phyloP scores from a whole-genome alignment of 2,113 vertebrate genomes.

The Stictonetta naevosa region DNA sequence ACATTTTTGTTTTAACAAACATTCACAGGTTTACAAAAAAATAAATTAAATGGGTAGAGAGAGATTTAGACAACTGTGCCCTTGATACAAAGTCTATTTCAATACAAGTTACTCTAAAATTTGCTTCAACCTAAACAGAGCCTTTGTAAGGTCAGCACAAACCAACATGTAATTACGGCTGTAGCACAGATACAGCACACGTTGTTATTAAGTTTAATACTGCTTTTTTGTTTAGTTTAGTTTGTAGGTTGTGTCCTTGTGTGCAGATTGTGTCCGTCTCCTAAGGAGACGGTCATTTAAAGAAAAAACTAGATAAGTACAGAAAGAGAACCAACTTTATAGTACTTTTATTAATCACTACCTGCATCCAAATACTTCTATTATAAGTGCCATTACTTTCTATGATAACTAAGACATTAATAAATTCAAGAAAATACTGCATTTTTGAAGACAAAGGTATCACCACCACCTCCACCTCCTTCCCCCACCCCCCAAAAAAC shows the following conservation, averaged over 20 bases:
- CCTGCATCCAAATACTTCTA: background rate
- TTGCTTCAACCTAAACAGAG: background rate
- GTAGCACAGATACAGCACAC: background rate
- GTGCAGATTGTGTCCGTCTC: background rate
- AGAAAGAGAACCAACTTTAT: background rate
- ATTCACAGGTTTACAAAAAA: background rate
- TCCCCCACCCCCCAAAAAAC: background rate
- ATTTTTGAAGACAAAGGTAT: background rate
- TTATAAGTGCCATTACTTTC: background rate
- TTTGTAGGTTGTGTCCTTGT: background rate
- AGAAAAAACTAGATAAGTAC: background rate
- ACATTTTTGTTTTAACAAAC: background rate
- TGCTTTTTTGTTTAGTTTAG: background rate
- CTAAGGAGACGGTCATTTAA: background rate
- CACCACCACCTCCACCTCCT: background rate
- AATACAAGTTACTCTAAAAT: background rate
- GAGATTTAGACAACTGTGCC: fast-evolving
- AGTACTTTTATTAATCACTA: background rate
- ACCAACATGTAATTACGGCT: background rate
- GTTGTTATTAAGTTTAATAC: background rate
- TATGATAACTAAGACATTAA: background rate
- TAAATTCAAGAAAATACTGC: background rate
- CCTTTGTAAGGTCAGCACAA: background rate
- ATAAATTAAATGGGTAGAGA: background rate
- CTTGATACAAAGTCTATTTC: background rate